Evolutionary conservation across 2,888 invertebrate species (phyloP), one percentile per base, ranked within the genome.

Genomic region (Rhagonycha fulva): DNA sequence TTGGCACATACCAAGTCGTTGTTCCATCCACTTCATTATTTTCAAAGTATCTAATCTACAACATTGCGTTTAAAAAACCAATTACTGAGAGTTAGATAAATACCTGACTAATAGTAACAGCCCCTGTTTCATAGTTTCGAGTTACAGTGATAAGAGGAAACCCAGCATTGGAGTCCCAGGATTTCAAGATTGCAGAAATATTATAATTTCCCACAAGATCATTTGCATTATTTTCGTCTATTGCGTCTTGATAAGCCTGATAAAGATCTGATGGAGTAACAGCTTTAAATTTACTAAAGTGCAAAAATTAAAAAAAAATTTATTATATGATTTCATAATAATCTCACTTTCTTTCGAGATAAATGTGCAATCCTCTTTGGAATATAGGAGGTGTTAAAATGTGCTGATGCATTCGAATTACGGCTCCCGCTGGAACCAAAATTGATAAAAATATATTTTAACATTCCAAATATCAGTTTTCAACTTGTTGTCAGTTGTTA

Each of bases 361-460:
- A 80, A 47, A 66, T 72, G 1, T 72, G 71, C n/a, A 80, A 26
- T 14, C 81, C 81, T 61, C 32, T 68, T 68, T 62, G 19, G 62
- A 80, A 81, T 12, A 79, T 70, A n/a, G 60, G 24, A 0, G 63
- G 47, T 10, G 80, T 78, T 14, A 80, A 19, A 68, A 80, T 78
- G 28, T 81, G 76, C 61, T 79, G 71, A 24, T 72, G 71, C 79
- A 81, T 81, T 61, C 79, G 23, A 61, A 80, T 94, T 79, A 91
- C 91, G 82, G 94, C 94, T 0, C 92, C 90, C 76, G 94, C 90
- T 3, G 88, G 89, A 61, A 74, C 14, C 26, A 63, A 69, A 68
- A 32, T 14, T 19, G 19, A 19, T 19, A 19, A 26, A 2, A 70
- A 70, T 0, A 12, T 19, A 19, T 19, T 60, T 60, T 47, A 24